Conservation (phyloP, 2,113 vertebrate genomes). For the Sylvia atricapilla region DNA sequence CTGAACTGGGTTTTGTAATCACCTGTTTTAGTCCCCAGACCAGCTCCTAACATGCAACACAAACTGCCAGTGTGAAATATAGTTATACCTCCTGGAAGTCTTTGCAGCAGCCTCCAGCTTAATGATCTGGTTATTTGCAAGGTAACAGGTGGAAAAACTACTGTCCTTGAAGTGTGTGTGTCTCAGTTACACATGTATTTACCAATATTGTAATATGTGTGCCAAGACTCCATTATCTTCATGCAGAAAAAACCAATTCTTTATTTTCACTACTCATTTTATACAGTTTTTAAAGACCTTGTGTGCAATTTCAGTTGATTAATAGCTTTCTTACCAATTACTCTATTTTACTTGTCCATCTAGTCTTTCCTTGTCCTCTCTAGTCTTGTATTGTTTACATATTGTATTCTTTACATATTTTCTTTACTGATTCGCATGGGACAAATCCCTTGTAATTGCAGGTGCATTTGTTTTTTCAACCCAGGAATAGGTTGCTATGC, state of each 20-base stretch:
- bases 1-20: not conserved
- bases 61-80: not conserved
- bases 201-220: not conserved
- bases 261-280: not conserved
- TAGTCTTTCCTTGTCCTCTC: too few relatives aligned
- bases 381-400: not conserved
- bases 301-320: not conserved
- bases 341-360: not conserved
- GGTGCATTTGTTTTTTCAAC: not conserved
- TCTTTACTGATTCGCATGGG: not conserved
- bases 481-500: not conserved
- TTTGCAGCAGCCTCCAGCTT: not conserved
- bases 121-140: not conserved
- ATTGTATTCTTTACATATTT: not conserved
- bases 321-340: not conserved
- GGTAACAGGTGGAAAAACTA: not conserved
- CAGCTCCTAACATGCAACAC: not conserved
- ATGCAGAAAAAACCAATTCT: not conserved
- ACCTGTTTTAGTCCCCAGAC: not conserved
- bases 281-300: not conserved
- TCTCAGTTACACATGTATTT: fast-evolving
- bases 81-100: not conserved
- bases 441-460: not conserved
- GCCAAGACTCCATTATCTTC: not conserved
- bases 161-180: not conserved